Evolutionary conservation across 2,797 vertebrate genomes (phyloP), one percentile per base, ranked within the genome.

Genomic region (Pseudopleuronectes americanus): DNA sequence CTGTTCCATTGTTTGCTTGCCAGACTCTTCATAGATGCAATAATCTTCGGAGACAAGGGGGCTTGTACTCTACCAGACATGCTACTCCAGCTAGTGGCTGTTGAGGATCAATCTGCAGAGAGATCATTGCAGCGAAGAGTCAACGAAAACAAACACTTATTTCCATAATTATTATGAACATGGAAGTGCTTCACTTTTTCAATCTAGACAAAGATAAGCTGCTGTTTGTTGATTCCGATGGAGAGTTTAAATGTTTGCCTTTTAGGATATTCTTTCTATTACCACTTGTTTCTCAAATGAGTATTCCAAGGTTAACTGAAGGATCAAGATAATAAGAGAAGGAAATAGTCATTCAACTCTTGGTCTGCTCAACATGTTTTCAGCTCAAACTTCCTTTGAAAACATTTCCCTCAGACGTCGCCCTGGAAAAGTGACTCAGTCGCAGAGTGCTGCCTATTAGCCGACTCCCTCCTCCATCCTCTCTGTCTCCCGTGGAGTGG

Each of bases 1-100:
- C 91, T 88, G 86, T 76, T 90, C 83, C 70, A 87, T 88, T 92
- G 91, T 93, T 90, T 81, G 68, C 66, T 79, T 84, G 87, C 90
- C 92, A 92, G 86, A 81, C 62, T 89, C 79, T 73, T 89, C 82
- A 79, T 88, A 72, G 89, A 91, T 83, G 84, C 81, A 88, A 84
- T 87, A 88, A 89, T 92, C 87, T 90, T 86, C 56, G 52, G 76
- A 85, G 85, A 85, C 48, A 68, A 82, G 74, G 68, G 71, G 70
- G 78, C 81, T 87, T 83, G 73, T 84, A 73, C 76, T 72, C 68
- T 60, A 81, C 57, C 71, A 87, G 85, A 85, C 85, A 85, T 79
- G 75, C 84, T 87, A 90, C 81, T 86, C 87, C 68, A 74, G 81
- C 84, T 79, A 71, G 76, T 33, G 73, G 65, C 85, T 79, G 77